A percentile compares a stretch with the other conserved stretches of the same genome.
Evolutionary conservation across 2,113 vertebrate species (phyloP).

Genomic region (Tauraco erythrolophus): DNA sequence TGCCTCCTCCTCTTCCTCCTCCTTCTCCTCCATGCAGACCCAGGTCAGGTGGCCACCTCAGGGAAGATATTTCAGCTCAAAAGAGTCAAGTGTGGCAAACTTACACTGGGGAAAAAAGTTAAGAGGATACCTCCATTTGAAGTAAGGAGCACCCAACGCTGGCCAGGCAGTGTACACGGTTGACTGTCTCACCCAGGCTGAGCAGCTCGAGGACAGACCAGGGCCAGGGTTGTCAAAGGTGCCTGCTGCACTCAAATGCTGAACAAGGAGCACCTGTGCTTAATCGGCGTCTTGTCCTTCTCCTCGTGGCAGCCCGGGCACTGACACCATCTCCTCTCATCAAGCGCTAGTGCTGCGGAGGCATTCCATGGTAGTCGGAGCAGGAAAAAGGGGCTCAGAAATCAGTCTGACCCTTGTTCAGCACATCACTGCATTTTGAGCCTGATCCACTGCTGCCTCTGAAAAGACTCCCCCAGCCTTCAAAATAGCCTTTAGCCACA

Average conservation of each 20-base stretch:
- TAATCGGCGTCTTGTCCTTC: background rate
- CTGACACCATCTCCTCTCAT: background rate
- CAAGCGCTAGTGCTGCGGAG: background rate
- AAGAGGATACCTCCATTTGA: background rate
- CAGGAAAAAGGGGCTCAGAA: background rate
- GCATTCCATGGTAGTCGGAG: background rate
- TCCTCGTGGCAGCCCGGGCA: rapidly evolving
- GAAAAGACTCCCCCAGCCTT: background rate
- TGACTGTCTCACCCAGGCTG: background rate
- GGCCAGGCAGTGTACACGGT: background rate
- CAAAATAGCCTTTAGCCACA: background rate
- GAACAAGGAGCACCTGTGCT: background rate
- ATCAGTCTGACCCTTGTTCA: background rate
- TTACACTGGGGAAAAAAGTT: background rate
- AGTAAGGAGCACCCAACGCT: background rate
- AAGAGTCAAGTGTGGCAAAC: background rate
- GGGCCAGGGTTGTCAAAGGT: background rate
- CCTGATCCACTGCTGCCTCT: background rate
- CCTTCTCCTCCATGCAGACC: background rate
- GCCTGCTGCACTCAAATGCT: background rate
- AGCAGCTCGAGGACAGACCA: background rate
- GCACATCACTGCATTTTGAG: background rate
- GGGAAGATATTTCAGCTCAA: background rate
- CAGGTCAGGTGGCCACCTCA: rapidly evolving
- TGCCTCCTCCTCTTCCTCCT: no score